Evolutionary conservation across 2,888 invertebrate genomes (phyloP).

Genomic region (Philopedon plagiatum): DNA sequence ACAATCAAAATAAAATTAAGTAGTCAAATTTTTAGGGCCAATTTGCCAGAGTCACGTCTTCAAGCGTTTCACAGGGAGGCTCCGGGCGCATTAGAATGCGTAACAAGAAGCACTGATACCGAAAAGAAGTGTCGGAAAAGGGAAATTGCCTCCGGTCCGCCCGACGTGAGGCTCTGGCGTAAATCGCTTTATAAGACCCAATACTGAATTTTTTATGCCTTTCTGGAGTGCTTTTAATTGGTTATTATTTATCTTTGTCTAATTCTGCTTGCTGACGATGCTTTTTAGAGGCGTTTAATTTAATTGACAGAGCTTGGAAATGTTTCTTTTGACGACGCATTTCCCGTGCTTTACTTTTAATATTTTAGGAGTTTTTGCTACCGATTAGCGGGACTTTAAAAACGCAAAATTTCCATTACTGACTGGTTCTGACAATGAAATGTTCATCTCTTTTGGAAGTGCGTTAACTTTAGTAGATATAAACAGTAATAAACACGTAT

Average conservation of each 20-base stretch:
- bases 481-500: too few species aligned
- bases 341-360: neutral
- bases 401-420: too few species aligned
- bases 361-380: too few species aligned
- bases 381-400: too few species aligned
- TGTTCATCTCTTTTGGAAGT: too few species aligned
- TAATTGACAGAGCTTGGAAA: slow-evolving; percentile 14
- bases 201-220: slow-evolving; percentile 36
- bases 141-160: slow-evolving; percentile 54
- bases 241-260: slow-evolving; percentile 24
- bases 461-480: too few species aligned
- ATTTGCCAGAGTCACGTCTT: slow-evolving; percentile 61
- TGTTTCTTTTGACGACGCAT: slow-evolving; percentile 2
- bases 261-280: slow-evolving; percentile 18
- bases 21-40: slow-evolving; percentile 59
- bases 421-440: too few species aligned
- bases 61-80: slow-evolving; percentile 50
- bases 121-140: slow-evolving; percentile 57
- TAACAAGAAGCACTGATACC: slow-evolving; percentile 59
- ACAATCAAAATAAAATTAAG: slow-evolving; percentile 63
- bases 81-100: slow-evolving; percentile 59
- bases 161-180: slow-evolving; percentile 32
- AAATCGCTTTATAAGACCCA: slow-evolving; percentile 38
- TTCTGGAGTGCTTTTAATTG: slow-evolving; percentile 22
- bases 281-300: slow-evolving; percentile 14